Evolutionary conservation across 2,113 vertebrate genomes (phyloP).

Genomic region (Pelecanoides urinatrix): DNA sequence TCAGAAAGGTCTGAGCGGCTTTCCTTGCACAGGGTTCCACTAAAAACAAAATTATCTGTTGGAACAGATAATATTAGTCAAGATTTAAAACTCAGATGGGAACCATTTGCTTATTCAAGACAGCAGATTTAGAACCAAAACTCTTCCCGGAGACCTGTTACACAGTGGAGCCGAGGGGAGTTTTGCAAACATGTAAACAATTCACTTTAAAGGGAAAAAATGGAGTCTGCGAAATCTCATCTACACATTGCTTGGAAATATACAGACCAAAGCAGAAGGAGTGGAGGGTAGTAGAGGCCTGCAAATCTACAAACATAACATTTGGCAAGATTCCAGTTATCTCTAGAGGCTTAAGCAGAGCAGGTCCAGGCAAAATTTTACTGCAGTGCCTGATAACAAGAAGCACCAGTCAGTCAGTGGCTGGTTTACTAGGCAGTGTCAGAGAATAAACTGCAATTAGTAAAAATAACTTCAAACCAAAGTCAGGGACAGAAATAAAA

Average conservation of each 20-base stretch:
- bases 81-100: conserved; percentile 21
- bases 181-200: conserved; percentile 42
- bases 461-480: background rate
- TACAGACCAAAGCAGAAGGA: background rate
- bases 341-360: conserved; percentile 35
- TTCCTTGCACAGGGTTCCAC: background rate
- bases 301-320: background rate
- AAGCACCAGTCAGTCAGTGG: background rate
- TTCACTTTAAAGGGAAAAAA: conserved; percentile 22
- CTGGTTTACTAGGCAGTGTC: background rate
- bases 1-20: background rate
- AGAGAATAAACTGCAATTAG: conserved; percentile 7
- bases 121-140: background rate
- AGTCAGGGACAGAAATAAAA: background rate
- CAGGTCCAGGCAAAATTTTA: conserved; percentile 2
- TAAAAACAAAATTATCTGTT: conserved; percentile 26
- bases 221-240: conserved; percentile 20
- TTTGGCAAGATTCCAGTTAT: conserved; percentile 22
- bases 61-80: background rate
- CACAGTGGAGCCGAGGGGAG: background rate
- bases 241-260: background rate
- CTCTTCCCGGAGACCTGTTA: background rate
- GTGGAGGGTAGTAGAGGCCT: background rate
- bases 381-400: background rate
- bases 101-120: conserved; percentile 14